phyloP scores from a whole-genome alignment of 1,140 invertebrate genomes.

The Drosophila punjabiensis region DNA sequence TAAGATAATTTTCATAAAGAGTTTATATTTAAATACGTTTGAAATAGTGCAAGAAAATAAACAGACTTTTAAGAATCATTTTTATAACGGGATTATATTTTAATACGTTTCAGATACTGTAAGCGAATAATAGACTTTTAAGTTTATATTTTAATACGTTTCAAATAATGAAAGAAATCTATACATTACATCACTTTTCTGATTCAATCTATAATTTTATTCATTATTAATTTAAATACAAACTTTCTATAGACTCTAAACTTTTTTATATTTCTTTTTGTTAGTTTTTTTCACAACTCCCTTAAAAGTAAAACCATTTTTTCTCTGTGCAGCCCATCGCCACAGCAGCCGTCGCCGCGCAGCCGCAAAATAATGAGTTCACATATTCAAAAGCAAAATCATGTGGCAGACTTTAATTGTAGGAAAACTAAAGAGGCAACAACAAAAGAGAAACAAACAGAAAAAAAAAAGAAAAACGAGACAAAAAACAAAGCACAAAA shows the following conservation, averaged over 20 bases:
- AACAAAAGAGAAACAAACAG: conserved; percentile 8
- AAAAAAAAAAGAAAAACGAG: not conserved
- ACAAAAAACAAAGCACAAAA: conserved; percentile 38
- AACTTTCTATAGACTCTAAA: not conserved
- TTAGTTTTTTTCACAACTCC: not conserved
- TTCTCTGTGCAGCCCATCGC: conserved; percentile 6
- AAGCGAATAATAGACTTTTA: not conserved
- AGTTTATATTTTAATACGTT: not conserved
- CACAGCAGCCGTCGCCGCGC: conserved; percentile 49
- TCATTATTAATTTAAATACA: not conserved
- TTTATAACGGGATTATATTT: not conserved
- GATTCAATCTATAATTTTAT: too few species aligned
- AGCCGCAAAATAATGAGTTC: conserved; percentile 53
- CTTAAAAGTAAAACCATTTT: not conserved
- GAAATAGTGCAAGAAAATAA: not conserved
- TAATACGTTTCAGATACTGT: not conserved
- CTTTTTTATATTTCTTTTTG: not conserved
- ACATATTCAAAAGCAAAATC: conserved; percentile 60
- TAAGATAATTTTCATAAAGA: not conserved
- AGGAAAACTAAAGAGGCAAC: conserved; percentile 34
- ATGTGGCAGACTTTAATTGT: conserved; percentile 45
- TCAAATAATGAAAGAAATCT: too few species aligned
- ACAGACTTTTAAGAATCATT: not conserved
- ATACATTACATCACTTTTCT: not conserved
- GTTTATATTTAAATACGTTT: not conserved